These are phyloP conservation scores for Acipenser ruthenus DNA, from an alignment of 2,797 vertebrate species.

Conservation along the genomic window DNA sequence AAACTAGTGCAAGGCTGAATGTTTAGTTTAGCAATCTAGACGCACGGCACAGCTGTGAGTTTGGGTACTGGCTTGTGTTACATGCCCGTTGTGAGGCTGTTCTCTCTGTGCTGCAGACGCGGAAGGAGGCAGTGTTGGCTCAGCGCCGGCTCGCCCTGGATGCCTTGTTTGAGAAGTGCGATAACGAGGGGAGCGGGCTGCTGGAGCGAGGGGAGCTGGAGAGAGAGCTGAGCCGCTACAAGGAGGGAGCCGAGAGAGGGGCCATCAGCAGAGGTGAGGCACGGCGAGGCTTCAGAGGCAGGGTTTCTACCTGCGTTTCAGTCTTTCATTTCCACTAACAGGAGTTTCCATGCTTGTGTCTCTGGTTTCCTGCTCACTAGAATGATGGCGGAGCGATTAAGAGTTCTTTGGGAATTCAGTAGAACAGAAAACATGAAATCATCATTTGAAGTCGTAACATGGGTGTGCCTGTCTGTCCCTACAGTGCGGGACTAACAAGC, in stretches of 20 bases:
- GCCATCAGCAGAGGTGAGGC: constrained; percentile 51
- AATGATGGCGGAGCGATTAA: too few species aligned
- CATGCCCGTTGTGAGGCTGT: background rate
- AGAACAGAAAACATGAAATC: background rate
- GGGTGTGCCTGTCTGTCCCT: too few species aligned
- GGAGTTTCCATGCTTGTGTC: background rate
- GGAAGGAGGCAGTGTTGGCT: background rate
- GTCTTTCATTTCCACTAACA: background rate
- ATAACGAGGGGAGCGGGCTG: constrained; percentile 46
- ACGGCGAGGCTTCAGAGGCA: background rate
- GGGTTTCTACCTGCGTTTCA: background rate
- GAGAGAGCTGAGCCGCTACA: constrained; percentile 43
- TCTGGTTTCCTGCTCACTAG: background rate
- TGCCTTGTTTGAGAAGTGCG: constrained; percentile 61
- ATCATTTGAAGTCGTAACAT: background rate
- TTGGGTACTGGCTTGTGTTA: background rate
- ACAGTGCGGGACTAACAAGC: too few species aligned
- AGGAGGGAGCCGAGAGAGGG: constrained; percentile 49
- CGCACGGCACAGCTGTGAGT: too few species aligned
- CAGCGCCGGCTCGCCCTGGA: constrained; percentile 40
- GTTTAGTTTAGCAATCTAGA: too few species aligned
- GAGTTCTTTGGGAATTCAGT: background rate
- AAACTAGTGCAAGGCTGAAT: too few species aligned
- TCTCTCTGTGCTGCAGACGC: constrained; percentile 32
- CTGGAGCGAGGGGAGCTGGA: constrained; percentile 49